Percentiles rank a stretch among this genome's conserved stretches.
phyloP scores from a whole-genome alignment of 1,140 invertebrate genomes.

The Bombus breviceps region DNA sequence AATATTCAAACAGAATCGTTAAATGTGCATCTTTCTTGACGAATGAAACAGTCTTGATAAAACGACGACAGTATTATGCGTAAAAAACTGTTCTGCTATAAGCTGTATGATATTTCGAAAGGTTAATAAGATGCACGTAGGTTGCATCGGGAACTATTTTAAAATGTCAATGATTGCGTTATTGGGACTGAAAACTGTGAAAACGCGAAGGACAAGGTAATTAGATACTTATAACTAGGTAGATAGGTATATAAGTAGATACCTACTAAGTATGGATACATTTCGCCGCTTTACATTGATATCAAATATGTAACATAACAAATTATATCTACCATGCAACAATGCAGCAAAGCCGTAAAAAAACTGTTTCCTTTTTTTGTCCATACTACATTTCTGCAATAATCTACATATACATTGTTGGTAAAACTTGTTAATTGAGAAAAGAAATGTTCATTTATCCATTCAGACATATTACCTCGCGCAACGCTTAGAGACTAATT shows the following conservation, averaged over 20 bases:
- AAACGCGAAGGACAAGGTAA: background rate
- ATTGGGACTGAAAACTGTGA: too few species aligned
- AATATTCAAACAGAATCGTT: background rate
- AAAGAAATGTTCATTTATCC: background rate
- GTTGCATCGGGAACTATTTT: background rate
- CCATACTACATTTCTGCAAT: too few species aligned
- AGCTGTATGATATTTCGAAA: background rate
- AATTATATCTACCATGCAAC: background rate
- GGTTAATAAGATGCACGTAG: background rate
- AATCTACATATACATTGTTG: background rate
- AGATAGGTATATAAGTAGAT: background rate
- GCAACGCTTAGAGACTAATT: background rate
- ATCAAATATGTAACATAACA: too few species aligned
- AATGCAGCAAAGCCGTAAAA: background rate
- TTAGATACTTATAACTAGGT: too few species aligned
- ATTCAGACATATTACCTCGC: background rate
- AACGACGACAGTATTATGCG: background rate
- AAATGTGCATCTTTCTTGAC: background rate
- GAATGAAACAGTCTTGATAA: too few species aligned
- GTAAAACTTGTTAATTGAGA: background rate
- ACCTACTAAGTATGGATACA: too few species aligned
- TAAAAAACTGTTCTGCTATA: background rate
- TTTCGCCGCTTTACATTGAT: too few species aligned
- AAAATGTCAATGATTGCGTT: background rate
- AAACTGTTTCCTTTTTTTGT: too few species aligned